These are phyloP conservation scores for Suricata suricatta DNA, from an alignment of 2,113 vertebrate genomes.

Conservation along the genomic window DNA sequence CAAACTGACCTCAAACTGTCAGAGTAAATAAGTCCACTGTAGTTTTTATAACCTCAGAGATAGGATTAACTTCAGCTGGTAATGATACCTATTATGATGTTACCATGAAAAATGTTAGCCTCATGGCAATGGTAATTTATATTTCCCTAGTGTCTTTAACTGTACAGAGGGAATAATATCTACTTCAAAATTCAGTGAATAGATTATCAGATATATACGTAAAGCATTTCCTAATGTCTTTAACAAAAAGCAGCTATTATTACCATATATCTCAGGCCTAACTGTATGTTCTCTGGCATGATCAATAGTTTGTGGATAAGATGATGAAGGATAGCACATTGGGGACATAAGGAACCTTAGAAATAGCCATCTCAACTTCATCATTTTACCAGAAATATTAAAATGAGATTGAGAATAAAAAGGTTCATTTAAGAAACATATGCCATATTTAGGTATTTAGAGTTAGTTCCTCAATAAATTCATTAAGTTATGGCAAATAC, in stretches of 20 bases:
- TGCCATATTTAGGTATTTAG: neutral
- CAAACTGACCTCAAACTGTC: neutral
- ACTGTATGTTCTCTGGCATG: neutral
- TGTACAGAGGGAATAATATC: neutral
- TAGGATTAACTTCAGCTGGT: neutral
- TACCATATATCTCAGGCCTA: neutral
- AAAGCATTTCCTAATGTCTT: neutral
- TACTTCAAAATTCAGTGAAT: neutral
- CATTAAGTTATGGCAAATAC: neutral
- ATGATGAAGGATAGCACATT: neutral
- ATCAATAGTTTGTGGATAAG: neutral
- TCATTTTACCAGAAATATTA: neutral
- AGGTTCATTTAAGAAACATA: neutral
- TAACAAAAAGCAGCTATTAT: neutral
- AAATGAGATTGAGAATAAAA: neutral
- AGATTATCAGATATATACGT: neutral
- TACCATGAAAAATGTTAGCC: neutral
- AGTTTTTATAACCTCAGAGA: neutral
- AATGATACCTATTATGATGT: neutral
- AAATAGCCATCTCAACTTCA: neutral
- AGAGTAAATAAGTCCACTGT: neutral
- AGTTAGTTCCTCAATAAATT: neutral
- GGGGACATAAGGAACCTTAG: neutral
- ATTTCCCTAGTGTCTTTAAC: neutral
- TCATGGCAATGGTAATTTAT: neutral